Percentiles rank a stretch among this genome's conserved stretches.
Conservation (phyloP, 2,113 vertebrate species). For the Austrofundulus limnaeus region DNA sequence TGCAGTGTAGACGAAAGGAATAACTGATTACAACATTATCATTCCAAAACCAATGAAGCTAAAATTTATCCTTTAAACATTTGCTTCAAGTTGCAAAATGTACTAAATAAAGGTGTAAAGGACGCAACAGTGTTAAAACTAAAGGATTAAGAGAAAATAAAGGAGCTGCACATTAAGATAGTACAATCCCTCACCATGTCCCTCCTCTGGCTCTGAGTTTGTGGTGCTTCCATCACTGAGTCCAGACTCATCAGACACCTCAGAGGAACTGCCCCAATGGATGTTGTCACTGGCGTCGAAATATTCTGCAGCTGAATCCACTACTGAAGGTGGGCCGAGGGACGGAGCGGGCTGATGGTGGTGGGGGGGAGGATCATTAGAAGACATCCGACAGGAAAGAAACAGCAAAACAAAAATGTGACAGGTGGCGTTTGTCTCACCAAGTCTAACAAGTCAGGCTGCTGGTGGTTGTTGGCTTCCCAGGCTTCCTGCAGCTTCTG, state of each 20-base stretch:
- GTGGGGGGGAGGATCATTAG: not conserved
- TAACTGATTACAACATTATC: too few species aligned
- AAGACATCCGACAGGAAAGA: not conserved
- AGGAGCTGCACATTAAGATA: not conserved
- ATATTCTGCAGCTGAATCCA: slow-evolving; percentile 87
- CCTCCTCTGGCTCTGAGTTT: slow-evolving; percentile 83
- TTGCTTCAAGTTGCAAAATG: too few species aligned
- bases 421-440: slow-evolving; percentile 40
- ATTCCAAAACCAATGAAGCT: too few species aligned
- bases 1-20: slow-evolving; percentile 11
- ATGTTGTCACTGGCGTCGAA: slow-evolving; percentile 90
- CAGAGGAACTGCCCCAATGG: slow-evolving; percentile 84
- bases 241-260: slow-evolving; percentile 86
- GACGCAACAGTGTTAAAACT: too few species aligned
- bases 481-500: slow-evolving; percentile 75
- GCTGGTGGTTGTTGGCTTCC: slow-evolving; percentile 62
- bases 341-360: slow-evolving; percentile 52
- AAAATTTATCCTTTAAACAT: too few species aligned
- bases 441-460: slow-evolving; percentile 59
- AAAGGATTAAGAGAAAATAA: too few species aligned
- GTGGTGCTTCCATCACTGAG: slow-evolving; percentile 86
- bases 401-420: rapidly evolving
- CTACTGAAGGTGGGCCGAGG: slow-evolving; percentile 77
- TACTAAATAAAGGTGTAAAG: too few species aligned
- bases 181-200: slow-evolving; percentile 63